Evolutionary conservation across 1,140 invertebrate genomes (phyloP), one percentile per base, ranked within the genome.

Genomic region (Zaprionus davidi): DNA sequence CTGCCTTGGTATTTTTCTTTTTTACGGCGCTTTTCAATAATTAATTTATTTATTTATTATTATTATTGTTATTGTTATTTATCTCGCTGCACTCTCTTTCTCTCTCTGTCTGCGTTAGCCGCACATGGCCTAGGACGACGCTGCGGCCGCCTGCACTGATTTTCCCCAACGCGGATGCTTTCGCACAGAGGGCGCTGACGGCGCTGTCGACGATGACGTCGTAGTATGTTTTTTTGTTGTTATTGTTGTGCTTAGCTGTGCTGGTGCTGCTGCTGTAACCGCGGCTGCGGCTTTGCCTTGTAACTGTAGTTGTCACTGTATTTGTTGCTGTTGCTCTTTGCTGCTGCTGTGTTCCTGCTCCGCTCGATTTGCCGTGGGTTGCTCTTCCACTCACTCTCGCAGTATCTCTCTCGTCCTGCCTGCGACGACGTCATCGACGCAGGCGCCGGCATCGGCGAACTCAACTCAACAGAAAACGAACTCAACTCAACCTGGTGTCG

Each of bases 121-220:
- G 75, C 75, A 77, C 70, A 77, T 77, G 75, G 75, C 75, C 70
- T 68, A 73, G 70, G 70, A 77, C 75, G 63, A 73, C 64, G 70
- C 75, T 77, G 69, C 69, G 69, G 74, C 49, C 59, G 74, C 74
- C 74, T 76, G 75, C 75, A 77, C 75, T 77, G 75, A 77, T 77
- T 74, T 79, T 71, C 58, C 41, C 17, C 17, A 65, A 60, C 57
- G 53, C 56, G 70, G 77, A 79, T 86, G 79, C 77, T 72, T 59
- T 72, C n/a, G 41, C 41, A 46, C 51, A 26, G 20, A 58, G 72
- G 60, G 57, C 71, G 79, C 41, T 68, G 65, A 59, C 74, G 64
- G 58, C 76, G 73, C 83, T 77, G 82, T 62, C 66, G 76, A 59
- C 56, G 72, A 51, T 28, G 38, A 12, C 7, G 65, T 26, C 41